Evolutionary conservation across 2,888 invertebrate species (phyloP).

Genomic region (Amiota communis): DNA sequence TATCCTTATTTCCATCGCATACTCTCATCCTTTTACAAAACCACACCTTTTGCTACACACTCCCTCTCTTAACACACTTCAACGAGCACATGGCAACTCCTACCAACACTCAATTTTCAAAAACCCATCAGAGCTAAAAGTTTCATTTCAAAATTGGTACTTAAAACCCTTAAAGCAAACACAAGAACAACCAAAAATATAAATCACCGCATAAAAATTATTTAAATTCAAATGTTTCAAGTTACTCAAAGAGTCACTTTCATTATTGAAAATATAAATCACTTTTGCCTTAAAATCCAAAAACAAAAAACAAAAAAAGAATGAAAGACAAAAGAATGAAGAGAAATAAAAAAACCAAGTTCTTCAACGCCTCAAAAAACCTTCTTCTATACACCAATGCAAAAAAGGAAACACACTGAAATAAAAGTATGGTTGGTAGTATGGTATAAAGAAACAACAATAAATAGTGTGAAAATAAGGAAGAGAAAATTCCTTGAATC

Average conservation of each 20-base stretch:
- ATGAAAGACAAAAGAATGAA: conserved; percentile 31
- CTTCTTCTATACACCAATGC: conserved; percentile 9
- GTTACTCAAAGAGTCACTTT: conserved; percentile 53
- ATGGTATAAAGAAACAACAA: not conserved
- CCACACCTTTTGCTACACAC: no score
- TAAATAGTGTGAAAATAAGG: not conserved
- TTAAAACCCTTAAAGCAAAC: no score
- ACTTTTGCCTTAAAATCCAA: conserved; percentile 56
- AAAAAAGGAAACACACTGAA: not conserved
- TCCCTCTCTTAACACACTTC: no score
- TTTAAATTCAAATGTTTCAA: conserved; percentile 64
- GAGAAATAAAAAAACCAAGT: conserved; percentile 31
- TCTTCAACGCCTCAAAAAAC: conserved; percentile 18
- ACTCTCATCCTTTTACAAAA: no score
- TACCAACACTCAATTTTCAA: no score
- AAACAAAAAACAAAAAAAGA: conserved; percentile 34
- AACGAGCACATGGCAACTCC: no score
- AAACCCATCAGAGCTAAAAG: no score
- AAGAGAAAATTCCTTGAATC: not conserved
- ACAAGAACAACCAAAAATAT: conserved; percentile 35
- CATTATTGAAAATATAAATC: conserved; percentile 68
- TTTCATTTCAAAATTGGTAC: no score
- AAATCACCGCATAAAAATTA: conserved; percentile 66
- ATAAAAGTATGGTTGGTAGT: not conserved
- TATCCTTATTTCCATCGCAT: no score